phyloP scores from a whole-genome alignment of 2,113 vertebrate genomes.

The Trinectes maculatus region DNA sequence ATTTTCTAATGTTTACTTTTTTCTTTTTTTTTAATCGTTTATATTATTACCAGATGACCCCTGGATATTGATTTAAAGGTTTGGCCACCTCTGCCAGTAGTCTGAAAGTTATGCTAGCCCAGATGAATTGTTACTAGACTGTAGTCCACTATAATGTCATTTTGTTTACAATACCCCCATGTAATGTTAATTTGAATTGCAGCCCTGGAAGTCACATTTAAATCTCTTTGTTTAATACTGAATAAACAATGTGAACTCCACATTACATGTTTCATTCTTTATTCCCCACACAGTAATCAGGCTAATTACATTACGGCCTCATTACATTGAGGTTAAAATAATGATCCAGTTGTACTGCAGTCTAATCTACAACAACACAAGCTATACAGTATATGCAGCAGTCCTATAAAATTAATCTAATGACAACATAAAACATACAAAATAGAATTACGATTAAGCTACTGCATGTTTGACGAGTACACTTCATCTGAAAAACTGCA shows the following conservation, averaged over 20 bases:
- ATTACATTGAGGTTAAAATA: constrained; percentile 14
- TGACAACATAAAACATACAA: not conserved
- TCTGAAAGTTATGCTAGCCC: constrained; percentile 43
- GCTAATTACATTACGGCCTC: constrained; percentile 6
- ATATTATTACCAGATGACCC: constrained; percentile 28
- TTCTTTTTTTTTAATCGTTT: not conserved
- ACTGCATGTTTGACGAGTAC: too few relatives aligned
- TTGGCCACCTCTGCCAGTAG: constrained; percentile 43
- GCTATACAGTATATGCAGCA: not conserved
- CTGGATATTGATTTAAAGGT: constrained; percentile 35
- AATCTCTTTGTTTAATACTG: constrained; percentile 68
- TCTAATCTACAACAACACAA: not conserved
- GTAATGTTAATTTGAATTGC: constrained; percentile 63
- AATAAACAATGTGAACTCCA: constrained; percentile 81
- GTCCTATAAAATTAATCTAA: constrained; percentile 3
- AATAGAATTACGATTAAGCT: too few relatives aligned
- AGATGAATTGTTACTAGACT: constrained; percentile 60
- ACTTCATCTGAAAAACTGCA: too few relatives aligned
- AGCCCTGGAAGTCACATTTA: constrained; percentile 66
- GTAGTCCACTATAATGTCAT: constrained; percentile 72
- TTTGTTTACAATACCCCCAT: constrained; percentile 74
- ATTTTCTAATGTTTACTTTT: constrained; percentile 34
- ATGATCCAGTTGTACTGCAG: not conserved
- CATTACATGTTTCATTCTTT: constrained; percentile 11
- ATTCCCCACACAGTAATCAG: constrained; percentile 2